A percentile compares a stretch with the other conserved stretches of the same genome.
phyloP scores from a whole-genome alignment of 2,888 invertebrate genomes.

The Drosophila anomalata region DNA sequence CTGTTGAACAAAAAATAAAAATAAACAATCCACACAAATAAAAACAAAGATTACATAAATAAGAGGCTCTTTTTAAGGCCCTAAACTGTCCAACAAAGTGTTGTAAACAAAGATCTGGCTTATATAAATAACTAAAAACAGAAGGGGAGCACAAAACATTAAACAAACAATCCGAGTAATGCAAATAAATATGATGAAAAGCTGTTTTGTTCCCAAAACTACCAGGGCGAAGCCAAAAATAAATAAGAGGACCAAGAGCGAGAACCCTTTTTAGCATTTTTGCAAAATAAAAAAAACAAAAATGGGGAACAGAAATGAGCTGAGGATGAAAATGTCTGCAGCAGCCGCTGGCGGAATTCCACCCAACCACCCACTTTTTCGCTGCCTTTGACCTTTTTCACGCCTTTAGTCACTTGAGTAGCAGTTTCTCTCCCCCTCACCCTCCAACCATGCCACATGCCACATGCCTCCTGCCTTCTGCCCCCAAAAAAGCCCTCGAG shows the following conservation, averaged over 20 bases:
- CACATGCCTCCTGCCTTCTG: constrained; percentile 3
- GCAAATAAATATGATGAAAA: constrained; percentile 53
- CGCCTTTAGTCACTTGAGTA: constrained; percentile 73
- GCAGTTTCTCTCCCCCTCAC: constrained; percentile 61
- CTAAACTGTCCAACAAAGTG: constrained; percentile 34
- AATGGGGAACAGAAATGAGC: constrained; percentile 25
- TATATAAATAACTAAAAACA: constrained; percentile 40
- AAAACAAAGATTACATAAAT: constrained; percentile 36
- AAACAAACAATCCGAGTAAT: constrained; percentile 38
- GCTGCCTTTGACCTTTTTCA: constrained; percentile 76
- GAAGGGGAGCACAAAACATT: constrained; percentile 1
- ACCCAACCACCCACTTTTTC: constrained; percentile 6
- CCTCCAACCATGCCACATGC: constrained; percentile 14
- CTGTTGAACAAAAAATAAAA: constrained; percentile 12
- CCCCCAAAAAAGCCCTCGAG: constrained; percentile 37
- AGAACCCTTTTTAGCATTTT: constrained; percentile 44
- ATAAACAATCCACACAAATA: constrained; percentile 1
- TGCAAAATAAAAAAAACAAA: neutral
- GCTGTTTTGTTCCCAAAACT: constrained; percentile 48
- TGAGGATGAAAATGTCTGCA: constrained; percentile 51
- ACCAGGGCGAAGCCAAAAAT: constrained; percentile 4
- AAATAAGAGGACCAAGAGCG: neutral
- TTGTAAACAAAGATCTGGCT: constrained; percentile 42
- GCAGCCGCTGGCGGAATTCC: constrained; percentile 34
- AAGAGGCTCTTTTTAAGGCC: constrained; percentile 21